Conservation (phyloP, 2,113 vertebrate genomes). For the Hemiprocne comata region DNA sequence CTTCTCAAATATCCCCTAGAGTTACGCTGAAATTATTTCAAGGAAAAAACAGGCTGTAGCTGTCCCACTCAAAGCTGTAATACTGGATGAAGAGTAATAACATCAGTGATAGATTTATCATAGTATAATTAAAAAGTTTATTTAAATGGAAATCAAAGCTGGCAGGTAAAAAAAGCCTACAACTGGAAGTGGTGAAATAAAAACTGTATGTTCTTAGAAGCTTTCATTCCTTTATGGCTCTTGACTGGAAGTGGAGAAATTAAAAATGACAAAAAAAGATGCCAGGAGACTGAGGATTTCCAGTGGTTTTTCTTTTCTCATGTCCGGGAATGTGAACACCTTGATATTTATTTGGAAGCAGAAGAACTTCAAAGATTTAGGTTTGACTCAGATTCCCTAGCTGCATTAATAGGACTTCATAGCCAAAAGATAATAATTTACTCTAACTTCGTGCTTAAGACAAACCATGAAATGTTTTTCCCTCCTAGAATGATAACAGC, state of each 20-base stretch:
- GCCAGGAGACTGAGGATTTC: neutral
- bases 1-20: constrained; percentile 18
- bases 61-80: neutral
- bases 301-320: neutral
- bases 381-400: neutral
- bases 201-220: neutral
- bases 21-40: neutral
- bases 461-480: neutral
- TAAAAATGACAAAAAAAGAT: neutral
- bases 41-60: neutral
- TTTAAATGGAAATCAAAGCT: neutral
- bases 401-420: neutral
- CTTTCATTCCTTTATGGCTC: neutral
- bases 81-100: neutral
- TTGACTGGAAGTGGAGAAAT: neutral
- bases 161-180: neutral
- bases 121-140: neutral
- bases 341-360: neutral
- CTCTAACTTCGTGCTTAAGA: neutral
- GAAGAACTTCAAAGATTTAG: neutral
- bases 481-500: neutral
- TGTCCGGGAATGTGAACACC: neutral
- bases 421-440: neutral
- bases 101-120: constrained; percentile 5
- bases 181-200: neutral